Base-by-base conservation (phyloP, 1,140 invertebrate genomes). In the Drosophila lowei region DNA sequence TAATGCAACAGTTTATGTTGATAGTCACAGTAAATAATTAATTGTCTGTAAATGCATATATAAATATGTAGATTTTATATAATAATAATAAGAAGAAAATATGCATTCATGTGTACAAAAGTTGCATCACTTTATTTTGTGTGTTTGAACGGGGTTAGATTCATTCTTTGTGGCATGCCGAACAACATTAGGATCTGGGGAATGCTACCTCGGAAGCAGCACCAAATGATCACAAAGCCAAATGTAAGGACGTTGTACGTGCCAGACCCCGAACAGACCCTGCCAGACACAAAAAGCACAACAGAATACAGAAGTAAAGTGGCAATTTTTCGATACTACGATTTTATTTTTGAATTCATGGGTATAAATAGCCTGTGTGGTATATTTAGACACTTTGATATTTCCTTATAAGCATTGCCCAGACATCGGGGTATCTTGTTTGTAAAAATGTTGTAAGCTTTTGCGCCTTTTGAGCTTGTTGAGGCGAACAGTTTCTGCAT, bases 371-470 rank as follows among this genome's bases (percentile, higher is more conserved):
- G 92, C 92, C 18, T 93, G 76, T 59, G 34, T 38, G 3, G 11
- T 38, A 57, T 42, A 30, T 3, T 81, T 85, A 90, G 54, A 61
- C 73, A 48, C 71, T 90, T 41, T 88, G 76, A 42, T 93, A 93
- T 88, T 93, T 93, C 59, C 91, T 60, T n/a, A 93, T 79, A 34
- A 93, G 80, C 74, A 92, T 92, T 5, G 91, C 92, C 92, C 92
- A 93, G 42, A 92, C 92, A 62, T 92, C 91, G 8, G 92, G 92
- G 85, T 93, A 93, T 63, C 92, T 91, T 3, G 85, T 90, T 83
- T 93, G 92, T 28, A 93, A 89, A 64, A 92, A 93, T 30, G 91
- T 77, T 23, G 92, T 92, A 8, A 93, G 77, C 55, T 91, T 90
- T 65, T 91, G 91, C 2, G 92, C 92, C 89, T 92, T 92, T 34